phyloP scores from a whole-genome alignment of 2,888 invertebrate genomes.

The Zaprionus obscuricornis region DNA sequence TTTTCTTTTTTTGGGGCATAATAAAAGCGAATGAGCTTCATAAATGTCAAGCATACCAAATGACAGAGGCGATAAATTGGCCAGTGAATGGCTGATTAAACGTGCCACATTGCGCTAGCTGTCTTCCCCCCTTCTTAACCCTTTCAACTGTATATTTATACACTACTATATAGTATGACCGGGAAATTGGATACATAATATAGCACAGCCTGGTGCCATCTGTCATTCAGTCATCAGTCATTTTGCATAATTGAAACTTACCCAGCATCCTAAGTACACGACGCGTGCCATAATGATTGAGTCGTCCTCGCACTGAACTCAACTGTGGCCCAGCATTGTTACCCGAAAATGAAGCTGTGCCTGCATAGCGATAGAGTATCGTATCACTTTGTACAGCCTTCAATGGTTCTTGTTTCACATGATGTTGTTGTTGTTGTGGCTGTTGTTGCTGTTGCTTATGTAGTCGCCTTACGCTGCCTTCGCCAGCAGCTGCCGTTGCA shows the following conservation, averaged over 20 bases:
- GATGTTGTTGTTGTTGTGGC: too few relatives aligned
- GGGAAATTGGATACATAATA: slow-evolving; percentile 26
- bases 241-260: slow-evolving; percentile 83
- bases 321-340: slow-evolving; percentile 82
- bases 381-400: slow-evolving; percentile 73
- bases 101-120: slow-evolving; percentile 10
- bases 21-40: slow-evolving; percentile 43
- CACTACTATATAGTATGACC: slow-evolving; percentile 27
- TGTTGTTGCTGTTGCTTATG: too few relatives aligned
- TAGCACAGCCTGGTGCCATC: slow-evolving; percentile 44
- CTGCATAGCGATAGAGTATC: slow-evolving; percentile 82
- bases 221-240: too few relatives aligned
- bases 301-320: slow-evolving; percentile 84
- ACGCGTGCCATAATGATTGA: slow-evolving; percentile 86
- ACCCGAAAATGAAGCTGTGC: slow-evolving; percentile 46
- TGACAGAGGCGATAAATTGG: slow-evolving; percentile 60
- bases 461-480: slow-evolving; percentile 84
- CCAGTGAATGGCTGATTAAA: slow-evolving; percentile 63
- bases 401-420: too few relatives aligned
- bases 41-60: slow-evolving; percentile 55
- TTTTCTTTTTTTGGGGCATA: slow-evolving; percentile 26
- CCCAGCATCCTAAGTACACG: slow-evolving; percentile 91
- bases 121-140: background rate
- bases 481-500: slow-evolving; percentile 59
- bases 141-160: background rate